Conservation (phyloP, 1,140 invertebrate genomes). For the Anastrepha ludens region DNA sequence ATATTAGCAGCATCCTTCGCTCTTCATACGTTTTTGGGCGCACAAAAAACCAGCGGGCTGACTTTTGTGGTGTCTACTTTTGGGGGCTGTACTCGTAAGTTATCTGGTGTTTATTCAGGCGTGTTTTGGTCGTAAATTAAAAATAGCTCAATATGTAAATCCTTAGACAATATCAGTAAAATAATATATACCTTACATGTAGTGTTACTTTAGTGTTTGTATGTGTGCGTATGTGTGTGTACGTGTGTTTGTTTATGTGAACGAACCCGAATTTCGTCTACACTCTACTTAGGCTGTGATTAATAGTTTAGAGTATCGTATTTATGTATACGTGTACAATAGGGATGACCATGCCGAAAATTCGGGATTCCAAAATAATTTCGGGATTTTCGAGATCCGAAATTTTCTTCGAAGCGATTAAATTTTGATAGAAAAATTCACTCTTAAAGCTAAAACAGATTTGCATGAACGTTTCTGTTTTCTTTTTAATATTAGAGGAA, state of each 20-base stretch:
- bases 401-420: no score
- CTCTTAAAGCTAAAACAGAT: no score
- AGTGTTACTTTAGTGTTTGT: constrained; percentile 9
- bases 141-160: constrained; percentile 47
- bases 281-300: constrained; percentile 28
- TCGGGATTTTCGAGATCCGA: no score
- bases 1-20: neutral
- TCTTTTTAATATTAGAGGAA: no score
- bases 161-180: constrained; percentile 15
- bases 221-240: neutral
- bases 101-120: constrained; percentile 52
- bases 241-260: neutral
- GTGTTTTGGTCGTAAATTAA: constrained; percentile 49
- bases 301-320: constrained; percentile 1
- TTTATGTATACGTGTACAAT: neutral
- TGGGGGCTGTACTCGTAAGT: neutral
- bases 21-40: neutral
- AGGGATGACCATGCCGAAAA: neutral
- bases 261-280: neutral
- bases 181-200: constrained; percentile 30
- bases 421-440: no score
- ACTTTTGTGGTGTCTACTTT: constrained; percentile 22
- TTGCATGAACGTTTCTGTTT: no score
- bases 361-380: no score
- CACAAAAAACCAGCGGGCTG: neutral